Evolutionary conservation across 2,888 invertebrate species (phyloP).

Genomic region (Sphaerophoria taeniata): DNA sequence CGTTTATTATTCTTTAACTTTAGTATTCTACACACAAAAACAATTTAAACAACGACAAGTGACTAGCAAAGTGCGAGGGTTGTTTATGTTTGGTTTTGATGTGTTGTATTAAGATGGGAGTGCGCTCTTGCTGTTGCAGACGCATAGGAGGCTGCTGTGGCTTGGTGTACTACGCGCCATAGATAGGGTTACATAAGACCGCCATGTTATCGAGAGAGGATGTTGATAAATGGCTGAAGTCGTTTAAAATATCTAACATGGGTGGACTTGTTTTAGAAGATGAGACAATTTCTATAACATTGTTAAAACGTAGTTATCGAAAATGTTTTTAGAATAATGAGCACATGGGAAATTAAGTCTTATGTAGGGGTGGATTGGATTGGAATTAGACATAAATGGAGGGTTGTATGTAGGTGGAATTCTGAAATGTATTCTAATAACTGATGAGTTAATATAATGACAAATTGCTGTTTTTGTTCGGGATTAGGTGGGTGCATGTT

Average conservation of each 20-base stretch:
- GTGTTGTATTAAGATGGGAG: slow-evolving; percentile 27
- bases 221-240: slow-evolving; percentile 19
- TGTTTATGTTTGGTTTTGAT: background rate
- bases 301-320: slow-evolving; percentile 10
- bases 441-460: too few species aligned
- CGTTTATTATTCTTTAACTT: slow-evolving; percentile 44
- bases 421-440: too few species aligned
- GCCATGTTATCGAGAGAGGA: background rate
- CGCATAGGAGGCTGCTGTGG: slow-evolving; percentile 23
- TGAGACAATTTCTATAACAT: background rate
- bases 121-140: background rate
- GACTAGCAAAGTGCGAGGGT: slow-evolving; percentile 6
- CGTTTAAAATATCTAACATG: background rate
- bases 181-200: slow-evolving; percentile 49
- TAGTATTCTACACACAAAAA: background rate
- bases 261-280: background rate
- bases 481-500: slow-evolving; percentile 45
- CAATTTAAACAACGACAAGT: background rate
- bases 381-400: too few species aligned
- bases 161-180: background rate
- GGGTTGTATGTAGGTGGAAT: too few species aligned
- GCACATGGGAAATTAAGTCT: too few species aligned
- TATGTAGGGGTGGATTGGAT: too few species aligned
- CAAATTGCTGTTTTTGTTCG: background rate
- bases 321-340: background rate